These are phyloP conservation scores for Drosophila sproati DNA, from an alignment of 1,140 invertebrate species.

Conservation along the genomic window DNA sequence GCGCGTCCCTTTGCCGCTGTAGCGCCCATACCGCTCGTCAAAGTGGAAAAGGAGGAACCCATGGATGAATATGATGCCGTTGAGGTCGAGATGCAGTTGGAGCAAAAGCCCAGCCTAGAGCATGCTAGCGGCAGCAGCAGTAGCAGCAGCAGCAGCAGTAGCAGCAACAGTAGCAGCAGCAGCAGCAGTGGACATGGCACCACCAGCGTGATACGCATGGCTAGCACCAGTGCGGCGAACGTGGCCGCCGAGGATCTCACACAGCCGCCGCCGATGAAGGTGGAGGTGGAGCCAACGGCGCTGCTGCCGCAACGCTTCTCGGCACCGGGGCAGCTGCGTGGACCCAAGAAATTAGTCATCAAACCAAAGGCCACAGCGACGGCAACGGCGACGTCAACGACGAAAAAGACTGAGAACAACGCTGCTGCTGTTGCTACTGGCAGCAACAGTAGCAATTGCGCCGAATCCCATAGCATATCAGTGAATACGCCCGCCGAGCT, in stretches of 20 bases:
- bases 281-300: constrained; percentile 62
- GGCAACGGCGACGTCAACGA: constrained; percentile 37
- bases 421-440: constrained; percentile 31
- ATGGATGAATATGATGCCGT: constrained; percentile 66
- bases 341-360: constrained; percentile 82
- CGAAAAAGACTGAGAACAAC: constrained; percentile 70
- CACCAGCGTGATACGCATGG: constrained; percentile 82
- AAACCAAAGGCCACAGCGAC: constrained; percentile 74
- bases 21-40: constrained; percentile 72
- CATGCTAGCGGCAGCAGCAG: constrained; percentile 39
- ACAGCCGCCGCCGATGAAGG: constrained; percentile 62
- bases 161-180: constrained; percentile 26
- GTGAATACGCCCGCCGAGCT: constrained; percentile 42
- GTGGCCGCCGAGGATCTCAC: constrained; percentile 63
- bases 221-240: constrained; percentile 55
- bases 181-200: constrained; percentile 57
- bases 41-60: constrained; percentile 80
- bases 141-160: constrained; percentile 28
- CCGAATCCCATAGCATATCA: constrained; percentile 57
- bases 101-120: constrained; percentile 59
- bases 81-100: constrained; percentile 16
- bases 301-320: constrained; percentile 57
- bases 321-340: constrained; percentile 60
- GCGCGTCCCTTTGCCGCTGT: constrained; percentile 64
- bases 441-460: constrained; percentile 43